Conservation (phyloP, 2,113 vertebrate genomes). For the Heptranchias perlo region DNA sequence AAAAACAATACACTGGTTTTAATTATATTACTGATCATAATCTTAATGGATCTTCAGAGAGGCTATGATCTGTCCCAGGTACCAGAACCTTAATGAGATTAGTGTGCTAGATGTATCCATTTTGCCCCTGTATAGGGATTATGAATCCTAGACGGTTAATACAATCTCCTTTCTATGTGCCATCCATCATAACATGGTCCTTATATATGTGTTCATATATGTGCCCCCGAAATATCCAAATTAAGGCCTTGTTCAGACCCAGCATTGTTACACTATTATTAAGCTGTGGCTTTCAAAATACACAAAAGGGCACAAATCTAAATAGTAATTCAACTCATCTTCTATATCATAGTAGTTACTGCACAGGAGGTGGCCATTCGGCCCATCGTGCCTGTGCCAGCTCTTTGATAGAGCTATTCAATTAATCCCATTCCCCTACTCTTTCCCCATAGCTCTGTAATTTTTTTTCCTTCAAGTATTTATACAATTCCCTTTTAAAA, state of each 20-base stretch:
- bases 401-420: too few species aligned
- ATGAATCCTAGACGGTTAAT: background rate
- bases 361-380: too few species aligned
- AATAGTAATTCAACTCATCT: background rate
- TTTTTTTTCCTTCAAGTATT: too few species aligned
- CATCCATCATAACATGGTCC: background rate
- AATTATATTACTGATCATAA: slow-evolving; percentile 33
- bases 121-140: background rate
- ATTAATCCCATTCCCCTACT: too few species aligned
- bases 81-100: slow-evolving; percentile 17
- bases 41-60: slow-evolving; percentile 35
- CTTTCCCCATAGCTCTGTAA: too few species aligned
- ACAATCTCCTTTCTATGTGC: background rate
- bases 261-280: background rate
- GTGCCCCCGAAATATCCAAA: background rate
- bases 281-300: background rate
- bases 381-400: too few species aligned
- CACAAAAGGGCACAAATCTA: background rate
- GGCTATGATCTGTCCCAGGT: slow-evolving; percentile 1
- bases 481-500: too few species aligned
- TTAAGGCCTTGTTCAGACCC: background rate
- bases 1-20: slow-evolving; percentile 29
- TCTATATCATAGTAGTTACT: too few species aligned
- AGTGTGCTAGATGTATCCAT: background rate
- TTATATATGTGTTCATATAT: background rate